Percentiles rank a stretch among this genome's conserved stretches.
These are phyloP conservation scores for Acanthurus leucopareius DNA, from an alignment of 2,797 vertebrate species.

Conservation along the genomic window DNA sequence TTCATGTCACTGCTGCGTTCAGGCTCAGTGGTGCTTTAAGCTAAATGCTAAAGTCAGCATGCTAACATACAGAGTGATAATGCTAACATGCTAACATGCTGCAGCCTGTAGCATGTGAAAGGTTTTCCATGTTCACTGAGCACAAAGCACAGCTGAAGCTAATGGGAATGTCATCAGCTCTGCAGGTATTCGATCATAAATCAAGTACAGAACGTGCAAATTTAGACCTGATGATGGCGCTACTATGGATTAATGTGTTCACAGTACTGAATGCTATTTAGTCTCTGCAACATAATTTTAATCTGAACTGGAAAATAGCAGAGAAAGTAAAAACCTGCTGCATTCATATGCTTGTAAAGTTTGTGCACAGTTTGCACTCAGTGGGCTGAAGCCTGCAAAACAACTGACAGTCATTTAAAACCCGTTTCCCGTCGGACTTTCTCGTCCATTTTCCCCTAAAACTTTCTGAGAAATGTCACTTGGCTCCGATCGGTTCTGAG, in stretches of 20 bases:
- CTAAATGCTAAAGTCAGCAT: too few relatives aligned
- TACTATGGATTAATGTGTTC: not conserved
- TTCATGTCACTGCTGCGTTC: too few relatives aligned
- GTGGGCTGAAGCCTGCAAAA: conserved; percentile 39
- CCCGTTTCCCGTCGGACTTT: conserved; percentile 24
- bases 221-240: too few relatives aligned
- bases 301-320: not conserved
- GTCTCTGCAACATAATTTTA: not conserved
- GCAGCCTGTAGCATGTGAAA: too few relatives aligned
- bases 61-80: too few relatives aligned
- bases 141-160: too few relatives aligned
- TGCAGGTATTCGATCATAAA: too few relatives aligned
- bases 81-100: too few relatives aligned
- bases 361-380: conserved; percentile 10
- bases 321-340: not conserved
- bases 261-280: not conserved
- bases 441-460: conserved; percentile 15
- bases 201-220: too few relatives aligned
- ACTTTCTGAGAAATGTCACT: conserved; percentile 37
- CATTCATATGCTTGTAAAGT: not conserved
- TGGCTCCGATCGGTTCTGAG: conserved; percentile 19
- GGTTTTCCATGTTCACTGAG: too few relatives aligned
- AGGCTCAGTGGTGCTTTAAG: too few relatives aligned
- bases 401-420: conserved; percentile 7
- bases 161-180: too few relatives aligned